phyloP scores from a whole-genome alignment of 2,888 invertebrate genomes.

The Mesoligia furuncula region DNA sequence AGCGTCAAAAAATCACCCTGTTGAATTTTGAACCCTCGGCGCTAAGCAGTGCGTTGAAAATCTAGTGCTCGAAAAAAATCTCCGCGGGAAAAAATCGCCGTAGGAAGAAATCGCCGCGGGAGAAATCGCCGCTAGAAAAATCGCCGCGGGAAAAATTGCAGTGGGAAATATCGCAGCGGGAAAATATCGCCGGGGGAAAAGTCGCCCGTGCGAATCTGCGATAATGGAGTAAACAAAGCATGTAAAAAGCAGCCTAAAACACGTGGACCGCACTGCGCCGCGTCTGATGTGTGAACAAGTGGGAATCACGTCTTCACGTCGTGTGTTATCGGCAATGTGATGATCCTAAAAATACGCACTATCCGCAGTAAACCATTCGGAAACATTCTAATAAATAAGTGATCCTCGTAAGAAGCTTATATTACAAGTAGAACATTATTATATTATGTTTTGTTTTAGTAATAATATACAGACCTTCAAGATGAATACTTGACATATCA shows the following conservation, averaged over 20 bases:
- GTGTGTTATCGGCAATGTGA: background rate
- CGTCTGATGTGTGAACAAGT: background rate
- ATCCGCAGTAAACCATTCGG: background rate
- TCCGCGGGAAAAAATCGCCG: no score
- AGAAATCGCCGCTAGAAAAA: no score
- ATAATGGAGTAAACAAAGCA: background rate
- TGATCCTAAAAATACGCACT: background rate
- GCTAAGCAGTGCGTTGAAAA: no score
- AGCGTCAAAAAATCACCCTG: no score
- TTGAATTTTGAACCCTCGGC: no score
- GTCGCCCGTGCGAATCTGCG: no score
- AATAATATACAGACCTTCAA: conserved; percentile 13
- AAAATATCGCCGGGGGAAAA: no score
- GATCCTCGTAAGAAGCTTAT: background rate
- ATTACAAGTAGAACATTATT: conserved; percentile 5
- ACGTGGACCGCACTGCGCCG: background rate
- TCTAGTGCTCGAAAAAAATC: no score
- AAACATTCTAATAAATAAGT: background rate
- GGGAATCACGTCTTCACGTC: background rate
- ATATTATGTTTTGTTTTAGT: conserved; percentile 1
- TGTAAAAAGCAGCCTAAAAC: background rate
- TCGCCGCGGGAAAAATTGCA: no score
- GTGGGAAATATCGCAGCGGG: no score
- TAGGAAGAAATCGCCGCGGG: no score
- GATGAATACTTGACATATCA: conserved; percentile 47